phyloP scores from a whole-genome alignment of 2,113 vertebrate species.

The Epinephelus moara region DNA sequence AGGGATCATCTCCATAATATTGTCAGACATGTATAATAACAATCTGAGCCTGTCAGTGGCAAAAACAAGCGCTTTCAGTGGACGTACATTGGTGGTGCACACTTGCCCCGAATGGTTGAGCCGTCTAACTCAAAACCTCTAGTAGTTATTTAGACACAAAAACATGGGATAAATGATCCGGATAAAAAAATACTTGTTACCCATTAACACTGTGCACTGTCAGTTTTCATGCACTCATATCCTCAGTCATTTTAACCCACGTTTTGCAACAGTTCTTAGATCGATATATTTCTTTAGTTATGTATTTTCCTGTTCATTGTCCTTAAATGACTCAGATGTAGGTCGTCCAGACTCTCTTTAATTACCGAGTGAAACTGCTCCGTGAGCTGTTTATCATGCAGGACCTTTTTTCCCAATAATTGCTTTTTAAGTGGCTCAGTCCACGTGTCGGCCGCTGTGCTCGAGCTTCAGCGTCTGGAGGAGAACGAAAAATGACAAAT shows the following conservation, averaged over 20 bases:
- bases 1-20: too few relatives aligned
- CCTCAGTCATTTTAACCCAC: neutral
- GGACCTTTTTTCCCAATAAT: constrained; percentile 29
- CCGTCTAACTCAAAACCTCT: too few relatives aligned
- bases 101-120: too few relatives aligned
- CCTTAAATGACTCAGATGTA: neutral
- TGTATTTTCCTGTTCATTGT: neutral
- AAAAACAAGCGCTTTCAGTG: too few relatives aligned
- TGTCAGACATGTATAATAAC: too few relatives aligned
- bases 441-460: neutral
- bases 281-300: neutral
- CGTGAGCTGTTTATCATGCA: constrained; percentile 21
- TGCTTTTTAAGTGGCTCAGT: constrained; percentile 19
- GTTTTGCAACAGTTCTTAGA: neutral
- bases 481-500: constrained; percentile 22
- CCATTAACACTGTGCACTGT: too few relatives aligned
- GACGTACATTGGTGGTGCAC: too few relatives aligned
- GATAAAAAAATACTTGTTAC: too few relatives aligned
- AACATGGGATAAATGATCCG: too few relatives aligned
- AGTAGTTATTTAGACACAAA: too few relatives aligned
- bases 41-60: too few relatives aligned
- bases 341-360: neutral
- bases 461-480: neutral
- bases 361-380: constrained; percentile 19
- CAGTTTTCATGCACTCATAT: neutral